A percentile compares a stretch with the other conserved stretches of the same genome.
Conservation (phyloP, 2,113 vertebrate genomes). For the Eclectus roratus region DNA sequence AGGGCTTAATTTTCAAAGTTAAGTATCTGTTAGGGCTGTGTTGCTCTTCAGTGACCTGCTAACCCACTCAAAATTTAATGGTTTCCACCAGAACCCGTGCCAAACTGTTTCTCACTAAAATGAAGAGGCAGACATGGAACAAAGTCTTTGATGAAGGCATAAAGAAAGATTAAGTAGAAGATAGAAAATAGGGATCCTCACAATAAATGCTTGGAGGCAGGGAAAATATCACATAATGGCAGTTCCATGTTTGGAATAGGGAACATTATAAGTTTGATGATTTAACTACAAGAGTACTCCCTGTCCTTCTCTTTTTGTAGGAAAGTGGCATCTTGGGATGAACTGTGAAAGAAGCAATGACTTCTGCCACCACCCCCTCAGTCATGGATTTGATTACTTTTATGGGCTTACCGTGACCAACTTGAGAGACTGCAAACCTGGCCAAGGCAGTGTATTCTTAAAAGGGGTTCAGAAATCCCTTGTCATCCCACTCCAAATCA, state of each 20-base stretch:
- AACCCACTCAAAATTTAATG: neutral
- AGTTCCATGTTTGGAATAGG: neutral
- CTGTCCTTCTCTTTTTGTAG: slow-evolving; percentile 60
- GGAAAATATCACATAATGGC: neutral
- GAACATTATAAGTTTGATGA: neutral
- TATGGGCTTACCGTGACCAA: slow-evolving; percentile 84
- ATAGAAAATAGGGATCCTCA: neutral
- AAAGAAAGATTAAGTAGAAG: neutral
- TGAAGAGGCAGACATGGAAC: neutral
- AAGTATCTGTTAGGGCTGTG: neutral
- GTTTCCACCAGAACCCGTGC: neutral
- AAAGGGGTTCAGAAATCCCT: neutral
- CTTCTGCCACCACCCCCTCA: slow-evolving; percentile 87
- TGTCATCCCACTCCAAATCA: slow-evolving; percentile 3
- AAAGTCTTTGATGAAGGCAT: neutral
- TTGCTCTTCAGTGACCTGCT: neutral
- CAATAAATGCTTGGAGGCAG: neutral
- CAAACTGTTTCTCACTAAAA: neutral
- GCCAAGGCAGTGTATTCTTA: slow-evolving; percentile 77
- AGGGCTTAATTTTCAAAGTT: neutral
- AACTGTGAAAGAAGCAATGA: slow-evolving; percentile 81
- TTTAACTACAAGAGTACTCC: slow-evolving; percentile 1
- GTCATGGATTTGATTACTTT: slow-evolving; percentile 87
- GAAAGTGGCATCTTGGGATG: slow-evolving; percentile 91
- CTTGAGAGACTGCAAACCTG: slow-evolving; percentile 83